A percentile compares a stretch with the other conserved stretches of the same genome.
Conservation (phyloP, 2,797 vertebrate genomes). For the Cryptoblepharus egeriae region DNA sequence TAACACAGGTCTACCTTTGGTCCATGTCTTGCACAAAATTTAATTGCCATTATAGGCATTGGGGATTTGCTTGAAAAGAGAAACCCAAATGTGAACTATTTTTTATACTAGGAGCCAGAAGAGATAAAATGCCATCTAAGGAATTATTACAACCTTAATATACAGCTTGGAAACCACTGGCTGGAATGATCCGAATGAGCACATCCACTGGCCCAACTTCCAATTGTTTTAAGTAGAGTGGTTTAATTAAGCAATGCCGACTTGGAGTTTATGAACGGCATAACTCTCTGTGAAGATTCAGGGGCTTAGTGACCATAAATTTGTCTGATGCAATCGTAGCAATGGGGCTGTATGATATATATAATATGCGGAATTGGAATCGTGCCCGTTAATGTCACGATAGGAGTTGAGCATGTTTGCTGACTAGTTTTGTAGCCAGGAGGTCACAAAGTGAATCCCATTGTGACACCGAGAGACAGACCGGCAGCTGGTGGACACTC, state of each 20-base stretch:
- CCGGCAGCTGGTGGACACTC: neutral
- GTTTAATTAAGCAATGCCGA: constrained; percentile 4
- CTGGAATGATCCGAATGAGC: neutral
- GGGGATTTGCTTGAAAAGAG: neutral
- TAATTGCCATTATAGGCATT: neutral
- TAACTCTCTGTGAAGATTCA: neutral
- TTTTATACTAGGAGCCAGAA: neutral
- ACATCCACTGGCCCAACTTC: neutral
- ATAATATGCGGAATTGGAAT: neutral
- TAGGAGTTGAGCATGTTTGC: neutral
- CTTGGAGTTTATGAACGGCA: neutral
- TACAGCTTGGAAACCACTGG: neutral
- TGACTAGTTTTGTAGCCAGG: neutral
- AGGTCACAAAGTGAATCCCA: neutral
- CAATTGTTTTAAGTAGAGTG: neutral
- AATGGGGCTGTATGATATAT: neutral
- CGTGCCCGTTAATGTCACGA: neutral
- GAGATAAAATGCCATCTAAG: neutral
- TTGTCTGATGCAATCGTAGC: neutral
- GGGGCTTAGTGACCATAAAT: neutral
- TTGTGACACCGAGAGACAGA: neutral
- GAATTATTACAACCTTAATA: neutral
- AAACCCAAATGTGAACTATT: neutral
- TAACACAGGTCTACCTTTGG: neutral
- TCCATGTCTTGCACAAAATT: too few species aligned